Evolutionary conservation across 1,140 invertebrate genomes (phyloP).

Genomic region (Trigoniulus corallinus): DNA sequence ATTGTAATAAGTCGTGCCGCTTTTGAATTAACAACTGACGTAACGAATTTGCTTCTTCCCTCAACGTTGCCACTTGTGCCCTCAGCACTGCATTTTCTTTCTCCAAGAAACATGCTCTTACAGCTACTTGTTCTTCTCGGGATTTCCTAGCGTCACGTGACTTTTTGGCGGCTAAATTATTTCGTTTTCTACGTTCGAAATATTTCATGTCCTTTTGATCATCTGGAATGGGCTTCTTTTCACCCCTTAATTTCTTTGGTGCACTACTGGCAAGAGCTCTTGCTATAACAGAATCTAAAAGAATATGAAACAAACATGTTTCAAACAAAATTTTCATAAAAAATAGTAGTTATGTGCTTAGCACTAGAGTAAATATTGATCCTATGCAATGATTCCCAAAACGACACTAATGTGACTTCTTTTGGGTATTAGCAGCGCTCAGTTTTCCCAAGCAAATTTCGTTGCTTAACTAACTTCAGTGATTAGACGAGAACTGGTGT

Average conservation of each 20-base stretch:
- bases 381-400: no score
- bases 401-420: no score
- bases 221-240: slow-evolving; percentile 70
- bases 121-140: slow-evolving; percentile 44
- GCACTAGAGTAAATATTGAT: no score
- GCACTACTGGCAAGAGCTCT: slow-evolving; percentile 21
- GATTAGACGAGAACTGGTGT: no score
- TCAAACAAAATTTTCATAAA: no score
- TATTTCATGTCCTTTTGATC: slow-evolving; percentile 79
- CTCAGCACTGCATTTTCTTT: slow-evolving; percentile 69
- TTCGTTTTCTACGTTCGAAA: slow-evolving; percentile 64
- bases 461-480: no score
- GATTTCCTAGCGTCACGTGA: slow-evolving; percentile 27
- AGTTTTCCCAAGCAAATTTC: no score
- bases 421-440: no score
- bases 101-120: slow-evolving; percentile 58
- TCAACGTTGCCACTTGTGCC: slow-evolving; percentile 54
- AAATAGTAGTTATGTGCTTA: no score
- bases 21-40: slow-evolving; percentile 36
- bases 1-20: slow-evolving; percentile 3
- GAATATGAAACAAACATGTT: no score
- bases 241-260: slow-evolving; percentile 45
- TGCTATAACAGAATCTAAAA: slow-evolving; percentile 16
- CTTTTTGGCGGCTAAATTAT: slow-evolving; percentile 63
- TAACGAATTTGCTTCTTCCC: slow-evolving; percentile 59